phyloP scores from a whole-genome alignment of 2,888 invertebrate species.

The Alloscopus bannaensis region DNA sequence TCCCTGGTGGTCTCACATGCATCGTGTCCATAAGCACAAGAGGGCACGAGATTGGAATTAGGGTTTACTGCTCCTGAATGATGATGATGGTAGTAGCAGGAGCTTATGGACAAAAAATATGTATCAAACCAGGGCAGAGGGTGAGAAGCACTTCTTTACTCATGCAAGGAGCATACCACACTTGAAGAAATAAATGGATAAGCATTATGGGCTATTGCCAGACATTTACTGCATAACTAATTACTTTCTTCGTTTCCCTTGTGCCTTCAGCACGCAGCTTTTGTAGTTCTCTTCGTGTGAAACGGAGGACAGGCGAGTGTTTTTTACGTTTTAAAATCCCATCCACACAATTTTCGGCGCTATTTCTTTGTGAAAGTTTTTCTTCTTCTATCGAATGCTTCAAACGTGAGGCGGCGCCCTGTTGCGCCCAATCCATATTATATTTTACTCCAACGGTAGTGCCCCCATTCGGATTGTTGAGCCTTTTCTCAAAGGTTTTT shows the following conservation, averaged over 20 bases:
- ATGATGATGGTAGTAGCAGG: slow-evolving; percentile 19
- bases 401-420: slow-evolving; percentile 49
- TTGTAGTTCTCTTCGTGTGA: too few relatives aligned
- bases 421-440: slow-evolving; percentile 36
- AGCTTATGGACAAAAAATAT: neutral
- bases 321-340: too few relatives aligned
- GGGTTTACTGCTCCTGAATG: slow-evolving; percentile 1
- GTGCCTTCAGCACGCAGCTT: too few relatives aligned
- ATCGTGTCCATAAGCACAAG: neutral
- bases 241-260: slow-evolving; percentile 65
- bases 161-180: slow-evolving; percentile 71
- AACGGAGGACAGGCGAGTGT: too few relatives aligned
- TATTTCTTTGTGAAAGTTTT: too few relatives aligned
- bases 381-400: slow-evolving; percentile 44
- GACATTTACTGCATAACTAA: slow-evolving; percentile 72
- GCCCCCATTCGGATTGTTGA: too few relatives aligned
- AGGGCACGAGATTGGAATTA: slow-evolving; percentile 28
- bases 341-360: too few relatives aligned
- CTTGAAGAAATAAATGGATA: slow-evolving; percentile 73
- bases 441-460: too few relatives aligned
- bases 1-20: slow-evolving; percentile 5
- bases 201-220: slow-evolving; percentile 64
- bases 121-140: slow-evolving; percentile 1
- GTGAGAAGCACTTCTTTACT: slow-evolving; percentile 42
- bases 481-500: too few relatives aligned